These are phyloP conservation scores for Clitarchus hookeri DNA, from an alignment of 2,888 invertebrate genomes.

Conservation along the genomic window DNA sequence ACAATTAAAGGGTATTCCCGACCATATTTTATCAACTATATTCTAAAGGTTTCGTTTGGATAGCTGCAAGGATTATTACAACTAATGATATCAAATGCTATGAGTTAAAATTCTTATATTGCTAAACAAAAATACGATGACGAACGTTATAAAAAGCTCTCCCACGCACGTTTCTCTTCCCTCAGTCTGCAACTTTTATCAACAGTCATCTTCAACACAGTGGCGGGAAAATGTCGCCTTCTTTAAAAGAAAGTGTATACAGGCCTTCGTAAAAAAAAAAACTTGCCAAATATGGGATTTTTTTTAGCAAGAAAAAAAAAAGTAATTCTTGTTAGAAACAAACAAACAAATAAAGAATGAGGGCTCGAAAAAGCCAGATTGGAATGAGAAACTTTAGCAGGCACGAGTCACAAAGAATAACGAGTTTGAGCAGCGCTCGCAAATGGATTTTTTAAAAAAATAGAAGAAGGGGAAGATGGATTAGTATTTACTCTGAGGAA, in stretches of 20 bases:
- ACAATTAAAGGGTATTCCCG: no score
- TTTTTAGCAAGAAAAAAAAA: neutral
- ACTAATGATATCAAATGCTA: no score
- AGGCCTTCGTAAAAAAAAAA: neutral
- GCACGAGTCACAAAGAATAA: neutral
- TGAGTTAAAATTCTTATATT: no score
- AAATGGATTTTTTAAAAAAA: neutral
- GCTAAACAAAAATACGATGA: neutral
- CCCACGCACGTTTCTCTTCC: neutral
- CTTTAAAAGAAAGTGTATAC: neutral
- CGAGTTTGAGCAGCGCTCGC: slow-evolving; percentile 1
- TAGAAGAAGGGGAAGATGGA: neutral
- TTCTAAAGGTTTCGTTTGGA: no score
- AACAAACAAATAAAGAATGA: slow-evolving; percentile 3
- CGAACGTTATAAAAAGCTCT: neutral
- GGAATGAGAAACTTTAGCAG: slow-evolving; percentile 1
- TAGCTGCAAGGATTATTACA: no score
- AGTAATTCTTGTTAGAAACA: neutral
- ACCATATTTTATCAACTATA: no score
- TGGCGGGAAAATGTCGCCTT: neutral
- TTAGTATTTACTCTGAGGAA: neutral
- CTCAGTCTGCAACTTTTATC: neutral
- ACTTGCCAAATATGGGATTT: neutral
- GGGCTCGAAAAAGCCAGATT: neutral
- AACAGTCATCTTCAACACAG: neutral